These are phyloP conservation scores for Paralvinella palmiformis DNA, from an alignment of 1,140 invertebrate species.

Conservation along the genomic window DNA sequence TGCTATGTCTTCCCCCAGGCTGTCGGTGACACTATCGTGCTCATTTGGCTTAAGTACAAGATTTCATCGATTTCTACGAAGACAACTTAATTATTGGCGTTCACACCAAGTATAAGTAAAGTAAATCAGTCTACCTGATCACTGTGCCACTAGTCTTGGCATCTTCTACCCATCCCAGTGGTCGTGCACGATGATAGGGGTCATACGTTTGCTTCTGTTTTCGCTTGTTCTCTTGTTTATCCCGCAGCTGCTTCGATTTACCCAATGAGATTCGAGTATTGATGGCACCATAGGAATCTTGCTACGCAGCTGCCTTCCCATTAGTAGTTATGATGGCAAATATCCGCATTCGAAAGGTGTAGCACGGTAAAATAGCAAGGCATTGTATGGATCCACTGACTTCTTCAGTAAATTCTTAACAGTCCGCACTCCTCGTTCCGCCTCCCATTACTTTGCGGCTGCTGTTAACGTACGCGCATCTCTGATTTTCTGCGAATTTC, in stretches of 20 bases:
- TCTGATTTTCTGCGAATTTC: no score
- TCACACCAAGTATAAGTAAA: neutral
- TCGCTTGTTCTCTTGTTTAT: slow-evolving; percentile 6
- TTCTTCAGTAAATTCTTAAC: neutral
- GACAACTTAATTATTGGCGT: no score
- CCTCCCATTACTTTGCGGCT: no score
- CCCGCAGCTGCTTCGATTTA: neutral
- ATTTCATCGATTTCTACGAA: neutral
- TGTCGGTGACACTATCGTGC: slow-evolving; percentile 1
- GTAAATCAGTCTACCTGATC: neutral
- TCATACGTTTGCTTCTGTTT: neutral
- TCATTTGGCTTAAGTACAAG: neutral
- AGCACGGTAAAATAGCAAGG: slow-evolving; percentile 2
- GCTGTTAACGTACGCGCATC: no score
- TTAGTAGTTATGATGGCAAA: slow-evolving; percentile 3
- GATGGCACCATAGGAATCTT: slow-evolving; percentile 4
- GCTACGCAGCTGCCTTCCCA: slow-evolving; percentile 5
- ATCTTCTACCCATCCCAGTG: neutral
- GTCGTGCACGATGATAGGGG: neutral
- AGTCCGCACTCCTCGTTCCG: no score
- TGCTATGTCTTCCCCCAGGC: no score
- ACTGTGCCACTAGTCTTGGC: neutral
- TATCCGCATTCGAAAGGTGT: slow-evolving; percentile 3
- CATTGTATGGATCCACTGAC: neutral
- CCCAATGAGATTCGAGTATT: neutral